Evolutionary conservation across 2,113 vertebrate genomes (phyloP).

Genomic region (Gasterosteus aculeatus): DNA sequence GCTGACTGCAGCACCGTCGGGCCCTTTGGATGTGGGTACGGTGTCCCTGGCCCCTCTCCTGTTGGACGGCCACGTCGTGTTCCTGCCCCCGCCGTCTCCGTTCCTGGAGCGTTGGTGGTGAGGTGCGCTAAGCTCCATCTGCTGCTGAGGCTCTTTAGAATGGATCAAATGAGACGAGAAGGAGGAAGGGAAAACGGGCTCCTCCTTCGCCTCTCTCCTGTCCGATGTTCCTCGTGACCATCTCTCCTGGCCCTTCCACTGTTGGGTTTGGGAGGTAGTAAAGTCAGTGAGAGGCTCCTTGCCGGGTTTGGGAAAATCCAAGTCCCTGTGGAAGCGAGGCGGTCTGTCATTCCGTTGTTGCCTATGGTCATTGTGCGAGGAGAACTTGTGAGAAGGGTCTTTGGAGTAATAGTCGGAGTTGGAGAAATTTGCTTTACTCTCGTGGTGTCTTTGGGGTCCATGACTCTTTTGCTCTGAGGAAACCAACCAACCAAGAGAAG

Average conservation of each 20-base stretch:
- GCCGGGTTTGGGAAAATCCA: constrained; percentile 85
- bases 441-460: constrained; percentile 79
- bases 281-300: constrained; percentile 79
- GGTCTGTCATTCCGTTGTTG: constrained; percentile 90
- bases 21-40: constrained; percentile 77
- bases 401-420: constrained; percentile 85
- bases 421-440: constrained; percentile 77
- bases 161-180: constrained; percentile 74
- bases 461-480: constrained; percentile 89
- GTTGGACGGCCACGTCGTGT: constrained; percentile 28
- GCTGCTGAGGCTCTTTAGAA: constrained; percentile 83
- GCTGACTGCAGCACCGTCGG: constrained; percentile 68
- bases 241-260: constrained; percentile 81
- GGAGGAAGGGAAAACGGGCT: constrained; percentile 43
- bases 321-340: constrained; percentile 92
- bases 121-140: constrained; percentile 54
- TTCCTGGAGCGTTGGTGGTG: constrained; percentile 69
- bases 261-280: constrained; percentile 70
- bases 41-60: constrained; percentile 83
- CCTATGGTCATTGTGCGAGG: constrained; percentile 85
- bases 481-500: constrained; percentile 2
- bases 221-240: constrained; percentile 71
- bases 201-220: constrained; percentile 62
- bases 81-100: constrained; percentile 59
- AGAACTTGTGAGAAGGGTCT: constrained; percentile 83